Evolutionary conservation across 1,140 invertebrate genomes (phyloP), one percentile per base, ranked within the genome.

Genomic region (Mycetomoellerius zeteki): DNA sequence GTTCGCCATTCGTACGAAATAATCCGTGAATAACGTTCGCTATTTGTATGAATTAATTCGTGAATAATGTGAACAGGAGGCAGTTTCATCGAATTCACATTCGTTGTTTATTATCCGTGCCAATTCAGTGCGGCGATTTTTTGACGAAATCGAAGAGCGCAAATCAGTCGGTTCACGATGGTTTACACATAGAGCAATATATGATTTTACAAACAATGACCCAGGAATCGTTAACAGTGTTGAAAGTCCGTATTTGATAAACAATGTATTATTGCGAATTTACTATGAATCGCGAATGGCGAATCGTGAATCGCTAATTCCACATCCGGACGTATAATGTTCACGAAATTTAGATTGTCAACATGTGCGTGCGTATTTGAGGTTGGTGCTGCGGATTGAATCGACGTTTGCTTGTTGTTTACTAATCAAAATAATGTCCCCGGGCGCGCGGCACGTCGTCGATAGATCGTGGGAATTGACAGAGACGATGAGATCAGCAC

Each of bases 381-480:
- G n/a, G 2, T 81, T 21, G 24, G 52, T 54, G 33, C n/a, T 81
- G 37, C 77, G 30, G 27, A 14, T 67, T n/a, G 16, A 43, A 14
- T n/a, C 21, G 21, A n/a, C 60, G 27, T 64, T 2, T 47, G 12
- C 16, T 62, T 16, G 16, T 19, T n/a, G 52, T 33, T 4, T 16
- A 4, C 19, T 10, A 47, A 64, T 43, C 16, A 19, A 77, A 77
- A 62, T 69, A 69, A 80, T 52, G 67, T 58, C 24, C 21, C 14
- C 7, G 37, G n/a, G 21, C 10, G 71, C 14, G 43, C 69, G 7
- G 24, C 47, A 30, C 50, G 65, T 56, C 47, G 30, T 24, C 67
- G 50, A 58, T 72, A 16, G 52, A 81, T 50, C 67, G 80, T 73
- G 80, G 37, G 80, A 75, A 73, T 84, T 19, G 69, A 60, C 69